phyloP scores from a whole-genome alignment of 2,113 vertebrate genomes.

The Hyperopisus bebe region DNA sequence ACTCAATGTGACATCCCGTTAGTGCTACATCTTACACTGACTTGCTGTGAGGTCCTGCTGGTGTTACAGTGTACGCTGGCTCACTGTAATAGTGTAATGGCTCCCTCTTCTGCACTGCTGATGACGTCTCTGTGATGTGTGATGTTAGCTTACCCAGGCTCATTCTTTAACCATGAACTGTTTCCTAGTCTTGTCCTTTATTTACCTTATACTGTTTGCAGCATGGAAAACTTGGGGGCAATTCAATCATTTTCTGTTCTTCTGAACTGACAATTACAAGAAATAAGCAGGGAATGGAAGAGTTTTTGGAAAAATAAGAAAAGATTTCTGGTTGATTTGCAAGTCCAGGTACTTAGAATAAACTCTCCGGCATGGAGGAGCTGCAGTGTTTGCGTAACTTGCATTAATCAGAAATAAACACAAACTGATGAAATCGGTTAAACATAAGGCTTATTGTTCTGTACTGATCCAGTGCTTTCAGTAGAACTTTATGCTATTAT shows the following conservation, averaged over 20 bases:
- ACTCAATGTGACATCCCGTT: neutral
- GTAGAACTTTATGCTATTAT: neutral
- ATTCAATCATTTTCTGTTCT: neutral
- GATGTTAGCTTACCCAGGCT: neutral
- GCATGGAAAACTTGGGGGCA: neutral
- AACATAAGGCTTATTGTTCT: slow-evolving; percentile 11
- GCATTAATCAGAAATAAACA: slow-evolving; percentile 12
- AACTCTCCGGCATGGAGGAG: neutral
- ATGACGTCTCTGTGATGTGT: neutral
- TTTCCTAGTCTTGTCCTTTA: neutral
- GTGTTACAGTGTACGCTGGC: neutral
- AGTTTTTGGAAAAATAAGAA: neutral
- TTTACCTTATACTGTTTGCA: neutral
- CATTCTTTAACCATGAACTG: neutral
- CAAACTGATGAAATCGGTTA: neutral
- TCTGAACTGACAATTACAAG: slow-evolving; percentile 10
- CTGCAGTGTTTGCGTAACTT: neutral
- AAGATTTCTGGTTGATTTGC: neutral
- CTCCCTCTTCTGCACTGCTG: neutral
- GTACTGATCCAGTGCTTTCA: neutral
- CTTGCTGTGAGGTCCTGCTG: too few species aligned
- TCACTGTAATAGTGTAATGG: neutral
- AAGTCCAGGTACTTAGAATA: slow-evolving; percentile 8
- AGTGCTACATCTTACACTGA: neutral
- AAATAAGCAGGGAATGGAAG: neutral